Evolutionary conservation across 2,888 invertebrate genomes (phyloP), one percentile per base, ranked within the genome.

Genomic region (Bunonema sp.): DNA sequence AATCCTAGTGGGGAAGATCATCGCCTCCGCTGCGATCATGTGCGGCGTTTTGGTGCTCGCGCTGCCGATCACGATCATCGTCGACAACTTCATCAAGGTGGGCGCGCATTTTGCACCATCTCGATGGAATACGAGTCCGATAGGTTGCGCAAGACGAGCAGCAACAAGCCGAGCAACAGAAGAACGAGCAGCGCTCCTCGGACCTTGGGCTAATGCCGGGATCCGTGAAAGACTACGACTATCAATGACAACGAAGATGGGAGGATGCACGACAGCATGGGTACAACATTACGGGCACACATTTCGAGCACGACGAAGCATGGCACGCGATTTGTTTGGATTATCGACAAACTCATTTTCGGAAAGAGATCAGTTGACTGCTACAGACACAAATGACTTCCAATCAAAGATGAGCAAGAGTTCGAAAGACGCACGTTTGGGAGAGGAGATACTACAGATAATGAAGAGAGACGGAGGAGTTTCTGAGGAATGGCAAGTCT

Each of bases 1-100:
- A 31, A n/a, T 31, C 24, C n/a, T 36, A 59, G 61, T 58, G 52
- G 61, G 61, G n/a, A 61, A 61, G 45, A 50, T 59, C 28, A 54
- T 60, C 29, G 66, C 64, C n/a, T 60, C 60, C 2, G 64, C 60
- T 20, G 63, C 66, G 15, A 66, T 66, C 35, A 62, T 66, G 64
- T 63, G 65, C 44, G 66, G 66, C 19, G 66, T 66, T 18, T 46
- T 66, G 12, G 60, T 62, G 1, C 52, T 62, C 22, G 66, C 66
- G n/a, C 56, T 67, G 29, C 66, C 66, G 18, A 66, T 66, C 53
- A 66, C 66, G 32, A 67, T 66, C 45, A 66, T 66, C 41, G 66
- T 57, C 39, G 66, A 66, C 47, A 66, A 66, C 45, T 66, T 66
- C 45, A 66, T 66, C 54, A 66, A 66, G 46, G 66, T 66, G 41